A percentile compares a stretch with the other conserved stretches of the same genome.
Evolutionary conservation across 2,888 invertebrate species (phyloP).

Genomic region (Julus scandinavius): DNA sequence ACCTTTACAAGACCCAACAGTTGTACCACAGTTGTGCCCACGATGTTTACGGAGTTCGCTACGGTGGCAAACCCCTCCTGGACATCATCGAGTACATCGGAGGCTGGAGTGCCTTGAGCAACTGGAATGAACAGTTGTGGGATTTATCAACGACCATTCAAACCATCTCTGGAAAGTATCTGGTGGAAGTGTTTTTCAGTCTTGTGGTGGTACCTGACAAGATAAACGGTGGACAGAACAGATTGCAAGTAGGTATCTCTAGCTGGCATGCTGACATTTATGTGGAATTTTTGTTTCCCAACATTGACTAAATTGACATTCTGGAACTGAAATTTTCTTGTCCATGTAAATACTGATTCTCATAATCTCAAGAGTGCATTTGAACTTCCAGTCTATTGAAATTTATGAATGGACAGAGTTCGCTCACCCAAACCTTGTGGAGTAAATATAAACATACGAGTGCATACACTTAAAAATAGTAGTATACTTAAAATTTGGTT

Average conservation of each 20-base stretch:
- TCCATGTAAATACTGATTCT: not conserved
- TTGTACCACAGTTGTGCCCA: constrained; percentile 43
- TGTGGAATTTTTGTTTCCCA: not conserved
- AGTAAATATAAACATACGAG: not conserved
- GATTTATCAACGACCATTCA: constrained; percentile 24
- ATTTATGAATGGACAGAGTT: not conserved
- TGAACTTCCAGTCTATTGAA: not conserved
- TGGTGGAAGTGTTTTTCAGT: constrained; percentile 45
- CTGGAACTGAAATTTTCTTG: not conserved
- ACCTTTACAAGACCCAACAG: constrained; percentile 23
- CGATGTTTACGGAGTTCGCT: not conserved
- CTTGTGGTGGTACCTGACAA: constrained; percentile 36
- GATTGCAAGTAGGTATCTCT: not conserved
- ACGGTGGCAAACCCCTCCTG: not conserved
- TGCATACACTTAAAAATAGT: not conserved
- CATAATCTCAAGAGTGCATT: no score
- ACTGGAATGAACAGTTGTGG: constrained; percentile 45
- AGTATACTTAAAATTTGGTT: not conserved
- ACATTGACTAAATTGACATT: not conserved
- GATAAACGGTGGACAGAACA: constrained; percentile 19
- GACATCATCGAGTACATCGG: constrained; percentile 30
- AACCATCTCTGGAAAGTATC: constrained; percentile 47
- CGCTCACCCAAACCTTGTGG: not conserved
- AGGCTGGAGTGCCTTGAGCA: constrained; percentile 40
- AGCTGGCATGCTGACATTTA: not conserved